These are phyloP conservation scores for Saturnia japonica DNA, from an alignment of 2,888 invertebrate species.

Conservation along the genomic window DNA sequence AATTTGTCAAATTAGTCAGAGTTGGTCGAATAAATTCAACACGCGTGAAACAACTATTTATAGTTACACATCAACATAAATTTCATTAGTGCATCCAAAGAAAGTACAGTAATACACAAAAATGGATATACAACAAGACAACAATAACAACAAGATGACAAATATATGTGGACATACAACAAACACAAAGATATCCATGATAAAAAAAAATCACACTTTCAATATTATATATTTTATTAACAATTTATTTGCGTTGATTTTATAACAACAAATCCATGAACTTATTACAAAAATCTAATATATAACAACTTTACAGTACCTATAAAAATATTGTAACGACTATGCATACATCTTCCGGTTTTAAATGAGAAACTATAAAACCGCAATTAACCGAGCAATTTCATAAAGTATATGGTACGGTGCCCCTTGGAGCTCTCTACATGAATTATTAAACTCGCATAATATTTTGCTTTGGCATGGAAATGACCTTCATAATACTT, in stretches of 20 bases:
- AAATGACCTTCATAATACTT: conserved; percentile 1
- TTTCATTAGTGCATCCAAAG: too few species aligned
- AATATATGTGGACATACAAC: too few species aligned
- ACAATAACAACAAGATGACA: too few species aligned
- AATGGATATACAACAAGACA: too few species aligned
- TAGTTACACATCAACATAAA: too few species aligned
- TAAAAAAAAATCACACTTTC: too few species aligned
- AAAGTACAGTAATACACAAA: too few species aligned
- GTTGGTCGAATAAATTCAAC: too few species aligned
- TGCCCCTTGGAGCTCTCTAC: conserved; percentile 18
- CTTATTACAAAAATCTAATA: background rate
- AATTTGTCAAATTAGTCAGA: too few species aligned
- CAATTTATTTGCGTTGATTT: background rate
- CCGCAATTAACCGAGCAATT: conserved; percentile 48
- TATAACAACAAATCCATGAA: background rate
- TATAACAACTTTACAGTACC: background rate
- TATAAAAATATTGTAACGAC: background rate
- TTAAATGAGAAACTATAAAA: conserved; percentile 54
- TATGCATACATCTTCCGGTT: conserved; percentile 38
- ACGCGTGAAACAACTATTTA: too few species aligned
- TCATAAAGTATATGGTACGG: conserved; percentile 38
- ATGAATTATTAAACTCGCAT: conserved; percentile 4
- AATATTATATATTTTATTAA: too few species aligned
- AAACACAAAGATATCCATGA: too few species aligned
- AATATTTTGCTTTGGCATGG: background rate